Evolutionary conservation across 2,888 invertebrate species (phyloP).

Genomic region (Drosophila longiperda): DNA sequence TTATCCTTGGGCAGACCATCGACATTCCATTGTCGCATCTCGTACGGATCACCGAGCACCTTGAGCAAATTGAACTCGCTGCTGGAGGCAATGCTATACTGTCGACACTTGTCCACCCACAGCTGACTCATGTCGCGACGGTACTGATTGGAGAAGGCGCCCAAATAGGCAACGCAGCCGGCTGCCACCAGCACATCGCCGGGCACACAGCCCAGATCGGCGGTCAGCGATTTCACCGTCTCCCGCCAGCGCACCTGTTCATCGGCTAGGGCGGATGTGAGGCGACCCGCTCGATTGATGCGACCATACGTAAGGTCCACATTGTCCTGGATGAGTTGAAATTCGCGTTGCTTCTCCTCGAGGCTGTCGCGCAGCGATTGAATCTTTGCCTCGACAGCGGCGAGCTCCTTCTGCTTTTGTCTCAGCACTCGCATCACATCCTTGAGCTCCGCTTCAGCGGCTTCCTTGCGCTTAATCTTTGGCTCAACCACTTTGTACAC

Average conservation of each 20-base stretch:
- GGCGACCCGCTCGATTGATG: constrained; percentile 91
- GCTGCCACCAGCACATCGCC: constrained; percentile 95
- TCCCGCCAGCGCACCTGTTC: constrained; percentile 94
- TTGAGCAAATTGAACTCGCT: constrained; percentile 88
- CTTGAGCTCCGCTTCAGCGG: constrained; percentile 91
- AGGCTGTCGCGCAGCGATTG: constrained; percentile 86
- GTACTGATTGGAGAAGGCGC: constrained; percentile 93
- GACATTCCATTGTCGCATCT: constrained; percentile 95
- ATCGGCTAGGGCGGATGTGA: constrained; percentile 94
- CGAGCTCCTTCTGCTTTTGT: constrained; percentile 92
- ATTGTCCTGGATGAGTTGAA: constrained; percentile 90
- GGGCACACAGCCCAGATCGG: constrained; percentile 89
- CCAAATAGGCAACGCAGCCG: constrained; percentile 95
- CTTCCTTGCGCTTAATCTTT: constrained; percentile 91
- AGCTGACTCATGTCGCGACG: constrained; percentile 88
- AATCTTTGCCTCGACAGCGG: constrained; percentile 91
- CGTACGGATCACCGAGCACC: constrained; percentile 92
- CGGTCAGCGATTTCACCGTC: constrained; percentile 88
- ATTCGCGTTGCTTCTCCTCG: constrained; percentile 90
- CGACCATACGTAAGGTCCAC: constrained; percentile 92
- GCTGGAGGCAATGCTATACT: constrained; percentile 90
- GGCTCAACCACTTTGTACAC: constrained; percentile 95
- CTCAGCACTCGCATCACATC: constrained; percentile 90
- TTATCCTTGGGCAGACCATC: constrained; percentile 94
- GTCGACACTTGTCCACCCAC: constrained; percentile 90